These are phyloP conservation scores for Ernsta delagoae DNA, from an alignment of 2,888 invertebrate species.

Conservation along the genomic window DNA sequence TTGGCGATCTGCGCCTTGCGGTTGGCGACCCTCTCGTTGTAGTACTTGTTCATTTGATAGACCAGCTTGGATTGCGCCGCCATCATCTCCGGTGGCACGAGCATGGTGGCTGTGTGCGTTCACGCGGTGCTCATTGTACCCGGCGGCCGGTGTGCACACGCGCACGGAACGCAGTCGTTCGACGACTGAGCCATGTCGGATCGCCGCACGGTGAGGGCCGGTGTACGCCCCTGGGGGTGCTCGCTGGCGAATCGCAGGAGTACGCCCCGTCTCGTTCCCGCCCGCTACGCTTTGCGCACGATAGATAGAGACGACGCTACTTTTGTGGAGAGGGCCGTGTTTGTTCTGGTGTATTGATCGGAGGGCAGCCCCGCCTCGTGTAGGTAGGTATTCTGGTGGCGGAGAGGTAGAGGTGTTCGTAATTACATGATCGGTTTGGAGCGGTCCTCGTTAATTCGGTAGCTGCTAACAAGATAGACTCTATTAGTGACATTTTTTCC, in stretches of 20 bases:
- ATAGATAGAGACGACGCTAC: constrained; percentile 53
- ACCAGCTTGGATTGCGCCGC: too few species aligned
- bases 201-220: too few species aligned
- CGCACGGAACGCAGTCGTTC: too few species aligned
- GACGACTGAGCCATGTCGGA: too few species aligned
- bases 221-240: constrained; percentile 60
- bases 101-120: too few species aligned
- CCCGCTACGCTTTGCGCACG: constrained; percentile 37
- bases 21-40: too few species aligned
- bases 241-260: constrained; percentile 51
- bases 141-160: too few species aligned
- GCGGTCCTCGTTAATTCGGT: constrained; percentile 75
- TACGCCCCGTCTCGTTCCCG: constrained; percentile 57
- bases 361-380: constrained; percentile 49
- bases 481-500: constrained; percentile 70
- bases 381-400: constrained; percentile 65
- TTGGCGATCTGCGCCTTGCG: too few species aligned
- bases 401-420: constrained; percentile 60
- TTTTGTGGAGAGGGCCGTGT: constrained; percentile 41
- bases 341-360: constrained; percentile 67
- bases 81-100: too few species aligned
- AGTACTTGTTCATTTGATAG: too few species aligned
- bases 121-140: too few species aligned
- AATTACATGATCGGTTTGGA: constrained; percentile 73
- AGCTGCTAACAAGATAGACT: constrained; percentile 72